Conservation (phyloP, 1,140 invertebrate species). For the Listronotus oregonensis region DNA sequence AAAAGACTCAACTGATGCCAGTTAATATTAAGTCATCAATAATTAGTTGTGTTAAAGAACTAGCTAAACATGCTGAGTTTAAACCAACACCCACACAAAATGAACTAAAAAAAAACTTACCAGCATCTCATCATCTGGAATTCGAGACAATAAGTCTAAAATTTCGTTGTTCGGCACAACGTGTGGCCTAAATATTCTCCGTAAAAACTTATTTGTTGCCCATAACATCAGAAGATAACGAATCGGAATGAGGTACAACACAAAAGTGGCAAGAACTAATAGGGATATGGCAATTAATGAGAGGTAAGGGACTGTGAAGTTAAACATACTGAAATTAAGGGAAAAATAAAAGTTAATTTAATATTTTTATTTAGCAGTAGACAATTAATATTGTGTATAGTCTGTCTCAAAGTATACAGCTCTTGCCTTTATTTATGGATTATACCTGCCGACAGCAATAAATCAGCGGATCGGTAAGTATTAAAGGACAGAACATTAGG, state of each 20-base stretch:
- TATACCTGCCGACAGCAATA: too few relatives aligned
- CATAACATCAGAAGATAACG: conserved; percentile 92
- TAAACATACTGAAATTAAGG: conserved; percentile 81
- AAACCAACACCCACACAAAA: background rate
- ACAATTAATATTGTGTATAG: background rate
- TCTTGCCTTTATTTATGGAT: too few relatives aligned
- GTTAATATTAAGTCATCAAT: too few relatives aligned
- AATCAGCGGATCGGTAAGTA: too few relatives aligned
- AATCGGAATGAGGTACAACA: conserved; percentile 90
- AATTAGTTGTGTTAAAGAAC: too few relatives aligned
- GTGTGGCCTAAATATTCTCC: conserved; percentile 90
- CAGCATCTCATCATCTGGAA: conserved; percentile 93
- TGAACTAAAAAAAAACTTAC: conserved; percentile 61
- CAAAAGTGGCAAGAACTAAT: conserved; percentile 68
- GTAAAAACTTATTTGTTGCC: conserved; percentile 90
- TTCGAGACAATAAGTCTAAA: conserved; percentile 91
- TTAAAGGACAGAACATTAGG: too few relatives aligned
- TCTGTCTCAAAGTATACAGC: too few relatives aligned
- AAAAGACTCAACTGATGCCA: too few relatives aligned
- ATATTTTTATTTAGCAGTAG: background rate
- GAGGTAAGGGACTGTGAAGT: conserved; percentile 96
- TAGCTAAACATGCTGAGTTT: too few relatives aligned
- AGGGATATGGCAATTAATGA: conserved; percentile 89
- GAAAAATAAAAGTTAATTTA: background rate
- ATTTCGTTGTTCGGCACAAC: conserved; percentile 97